Evolutionary conservation across 2,888 invertebrate genomes (phyloP).

Genomic region (Scrobipalpa costella): DNA sequence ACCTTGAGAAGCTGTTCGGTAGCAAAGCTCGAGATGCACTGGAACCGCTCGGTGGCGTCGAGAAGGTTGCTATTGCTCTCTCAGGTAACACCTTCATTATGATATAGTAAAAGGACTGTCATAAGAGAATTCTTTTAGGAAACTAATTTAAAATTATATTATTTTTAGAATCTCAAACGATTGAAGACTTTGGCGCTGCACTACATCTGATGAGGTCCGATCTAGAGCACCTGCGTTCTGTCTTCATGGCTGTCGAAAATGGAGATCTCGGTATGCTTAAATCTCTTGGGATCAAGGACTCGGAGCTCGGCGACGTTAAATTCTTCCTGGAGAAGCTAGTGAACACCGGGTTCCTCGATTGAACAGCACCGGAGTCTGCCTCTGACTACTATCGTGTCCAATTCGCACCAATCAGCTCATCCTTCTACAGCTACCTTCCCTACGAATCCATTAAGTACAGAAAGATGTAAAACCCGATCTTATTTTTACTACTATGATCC

Average conservation of each 20-base stretch:
- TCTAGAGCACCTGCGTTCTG: conserved; percentile 94
- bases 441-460: conserved; percentile 78
- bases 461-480: conserved; percentile 55
- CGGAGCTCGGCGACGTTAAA: conserved; percentile 96
- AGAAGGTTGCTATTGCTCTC: conserved; percentile 96
- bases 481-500: conserved; percentile 36
- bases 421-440: conserved; percentile 86
- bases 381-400: conserved; percentile 87
- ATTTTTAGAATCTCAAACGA: conserved; percentile 94
- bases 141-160: too few relatives aligned
- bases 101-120: background rate
- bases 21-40: conserved; percentile 96
- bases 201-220: conserved; percentile 92
- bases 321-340: conserved; percentile 98
- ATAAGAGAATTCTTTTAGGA: too few relatives aligned
- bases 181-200: conserved; percentile 96
- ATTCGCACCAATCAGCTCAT: conserved; percentile 85
- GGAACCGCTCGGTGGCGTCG: conserved; percentile 95
- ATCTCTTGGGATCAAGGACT: conserved; percentile 96
- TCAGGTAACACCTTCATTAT: conserved; percentile 84
- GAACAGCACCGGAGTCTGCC: conserved; percentile 88
- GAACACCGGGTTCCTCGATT: conserved; percentile 97
- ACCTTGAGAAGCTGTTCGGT: conserved; percentile 97
- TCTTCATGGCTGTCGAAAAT: conserved; percentile 97
- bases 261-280: conserved; percentile 97